These are phyloP conservation scores for Venusia cambrica DNA, from an alignment of 2,888 invertebrate genomes.

Conservation along the genomic window DNA sequence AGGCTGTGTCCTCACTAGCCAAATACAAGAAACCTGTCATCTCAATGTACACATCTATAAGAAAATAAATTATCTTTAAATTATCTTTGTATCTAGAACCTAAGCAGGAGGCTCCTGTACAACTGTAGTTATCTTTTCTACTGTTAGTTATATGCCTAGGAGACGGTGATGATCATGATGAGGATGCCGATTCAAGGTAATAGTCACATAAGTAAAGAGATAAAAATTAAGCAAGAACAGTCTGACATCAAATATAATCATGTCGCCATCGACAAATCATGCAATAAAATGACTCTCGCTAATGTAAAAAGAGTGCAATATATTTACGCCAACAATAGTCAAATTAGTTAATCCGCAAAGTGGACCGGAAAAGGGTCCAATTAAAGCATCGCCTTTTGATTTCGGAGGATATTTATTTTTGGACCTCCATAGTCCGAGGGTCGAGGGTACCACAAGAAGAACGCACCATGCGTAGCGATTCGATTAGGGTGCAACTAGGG, in stretches of 20 bases:
- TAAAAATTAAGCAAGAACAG: conserved; percentile 3
- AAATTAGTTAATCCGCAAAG: conserved; percentile 69
- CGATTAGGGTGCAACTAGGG: conserved; percentile 79
- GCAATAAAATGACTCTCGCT: conserved; percentile 9
- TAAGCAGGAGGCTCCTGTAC: too few species aligned
- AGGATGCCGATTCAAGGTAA: too few species aligned
- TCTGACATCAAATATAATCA: background rate
- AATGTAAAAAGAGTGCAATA: conserved; percentile 26
- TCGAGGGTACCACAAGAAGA: conserved; percentile 69
- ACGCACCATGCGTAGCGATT: conserved; percentile 76
- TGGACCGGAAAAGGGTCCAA: conserved; percentile 64
- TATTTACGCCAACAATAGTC: conserved; percentile 48
- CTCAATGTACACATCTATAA: too few species aligned
- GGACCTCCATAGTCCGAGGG: conserved; percentile 65
- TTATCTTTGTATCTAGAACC: too few species aligned
- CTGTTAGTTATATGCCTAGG: too few species aligned
- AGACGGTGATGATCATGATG: too few species aligned
- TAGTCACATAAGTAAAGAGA: too few species aligned
- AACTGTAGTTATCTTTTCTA: too few species aligned
- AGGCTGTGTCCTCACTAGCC: too few species aligned
- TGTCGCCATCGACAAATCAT: conserved; percentile 2
- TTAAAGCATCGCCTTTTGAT: conserved; percentile 70
- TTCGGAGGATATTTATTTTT: conserved; percentile 74
- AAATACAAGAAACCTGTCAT: too few species aligned
- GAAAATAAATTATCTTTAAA: too few species aligned